Percentiles rank a stretch among this genome's conserved stretches.
phyloP scores from a whole-genome alignment of 2,888 invertebrate genomes.

The Cylloceria caligata region DNA sequence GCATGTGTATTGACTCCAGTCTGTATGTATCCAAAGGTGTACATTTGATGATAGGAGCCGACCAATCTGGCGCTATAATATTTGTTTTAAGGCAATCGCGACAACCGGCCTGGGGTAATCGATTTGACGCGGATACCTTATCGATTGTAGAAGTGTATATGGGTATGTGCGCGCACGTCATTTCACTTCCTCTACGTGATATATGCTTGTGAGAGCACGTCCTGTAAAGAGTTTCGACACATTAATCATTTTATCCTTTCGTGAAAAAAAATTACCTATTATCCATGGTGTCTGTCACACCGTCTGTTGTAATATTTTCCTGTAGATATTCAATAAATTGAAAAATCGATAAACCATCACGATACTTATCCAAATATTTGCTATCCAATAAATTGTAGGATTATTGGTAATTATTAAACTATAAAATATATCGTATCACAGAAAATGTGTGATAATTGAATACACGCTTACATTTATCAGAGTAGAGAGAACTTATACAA shows the following conservation, averaged over 20 bases:
- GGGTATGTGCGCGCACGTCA: not conserved
- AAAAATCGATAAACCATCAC: constrained; percentile 5
- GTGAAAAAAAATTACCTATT: constrained; percentile 32
- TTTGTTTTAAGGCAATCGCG: constrained; percentile 27
- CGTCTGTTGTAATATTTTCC: constrained; percentile 19
- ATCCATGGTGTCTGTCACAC: constrained; percentile 12
- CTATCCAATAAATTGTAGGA: constrained; percentile 7
- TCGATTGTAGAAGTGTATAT: constrained; percentile 32
- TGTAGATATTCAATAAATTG: not conserved
- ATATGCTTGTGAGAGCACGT: constrained; percentile 32
- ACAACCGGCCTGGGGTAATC: constrained; percentile 34
- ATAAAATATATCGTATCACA: constrained; percentile 16
- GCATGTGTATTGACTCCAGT: too few relatives aligned
- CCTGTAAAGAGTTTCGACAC: constrained; percentile 58
- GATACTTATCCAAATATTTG: constrained; percentile 8
- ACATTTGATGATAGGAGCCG: not conserved
- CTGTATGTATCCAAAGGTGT: not conserved
- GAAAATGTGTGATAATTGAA: constrained; percentile 19
- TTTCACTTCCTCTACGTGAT: constrained; percentile 6
- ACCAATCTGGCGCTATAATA: constrained; percentile 24
- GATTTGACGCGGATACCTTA: constrained; percentile 54
- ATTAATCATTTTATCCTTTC: constrained; percentile 56
- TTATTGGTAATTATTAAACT: constrained; percentile 23
- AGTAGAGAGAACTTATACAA: constrained; percentile 17
- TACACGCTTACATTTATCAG: constrained; percentile 37